Base-by-base conservation (phyloP, 2,797 vertebrate genomes). In the Artibeus lituratus region DNA sequence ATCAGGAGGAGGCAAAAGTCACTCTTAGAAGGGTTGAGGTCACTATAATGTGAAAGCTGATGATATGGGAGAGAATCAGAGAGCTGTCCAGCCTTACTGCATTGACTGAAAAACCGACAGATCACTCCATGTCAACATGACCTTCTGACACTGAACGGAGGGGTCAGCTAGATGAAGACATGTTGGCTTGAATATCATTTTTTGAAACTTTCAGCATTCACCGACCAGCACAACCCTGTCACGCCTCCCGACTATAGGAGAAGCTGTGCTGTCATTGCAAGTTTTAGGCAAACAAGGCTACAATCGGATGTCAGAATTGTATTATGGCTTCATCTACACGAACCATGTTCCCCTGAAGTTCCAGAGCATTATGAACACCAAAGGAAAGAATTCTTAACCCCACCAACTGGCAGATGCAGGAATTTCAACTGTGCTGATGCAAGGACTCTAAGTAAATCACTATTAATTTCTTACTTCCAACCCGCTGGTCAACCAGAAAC, bases 351-450 rank as follows among this genome's bases (percentile, higher is more conserved):
- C 67, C 87, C 32, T 81, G 39, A 89, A 92, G 53, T 83, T 78
- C 21, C 35, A 86, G 53, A 32, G 49, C 51, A 35, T 77, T 96
- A 32, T 90, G 83, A 92, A 94, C 70, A 89, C 72, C 83, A 94
- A 97, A 96, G 83, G 62, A 69, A 85, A 93, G 70, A 90, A 97
- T 86, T 76, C 73, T 91, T 74, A 97, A 98, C 91, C 80, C 95
- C 96, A 98, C 90, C 96, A 96, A 83, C 69, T 98, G 97, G 95
- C 83, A 96, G 96, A 96, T 44, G 89, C 0, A 59, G 95, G 96
- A 98, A 98, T 89, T 97, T 90, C 74, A 62, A 88, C 9, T 5
- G 73, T 93, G 96, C 72, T 69, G 95, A 74, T 59, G 57, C 1
- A 0, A 0, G n/a, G 78, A 85, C 62, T 92, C 44, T 22, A 55